Conservation (phyloP, 37 sponge, comb jelly and placozoan genomes). For the Oopsacas minuta region DNA sequence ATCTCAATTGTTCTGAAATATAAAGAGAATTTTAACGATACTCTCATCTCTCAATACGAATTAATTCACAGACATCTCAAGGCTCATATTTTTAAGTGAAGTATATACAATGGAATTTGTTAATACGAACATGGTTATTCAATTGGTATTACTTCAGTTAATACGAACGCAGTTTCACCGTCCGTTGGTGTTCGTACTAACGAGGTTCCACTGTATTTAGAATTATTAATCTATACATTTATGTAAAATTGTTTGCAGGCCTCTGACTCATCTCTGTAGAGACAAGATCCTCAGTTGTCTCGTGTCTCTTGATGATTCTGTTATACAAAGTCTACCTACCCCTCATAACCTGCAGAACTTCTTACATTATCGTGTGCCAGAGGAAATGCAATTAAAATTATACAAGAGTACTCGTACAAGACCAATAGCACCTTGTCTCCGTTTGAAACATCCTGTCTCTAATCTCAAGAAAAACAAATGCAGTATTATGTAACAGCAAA, state of each 20-base stretch:
- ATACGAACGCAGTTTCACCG: no score
- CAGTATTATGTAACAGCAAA: background rate
- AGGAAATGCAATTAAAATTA: background rate
- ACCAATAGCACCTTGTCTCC: background rate
- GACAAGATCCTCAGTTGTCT: constrained; percentile 12
- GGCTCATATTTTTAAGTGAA: background rate
- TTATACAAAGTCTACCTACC: background rate
- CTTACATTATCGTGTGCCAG: background rate
- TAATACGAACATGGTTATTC: background rate
- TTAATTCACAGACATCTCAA: background rate
- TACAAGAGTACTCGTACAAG: background rate
- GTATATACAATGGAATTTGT: background rate
- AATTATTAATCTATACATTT: no score
- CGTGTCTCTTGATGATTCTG: background rate
- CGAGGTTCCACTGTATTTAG: no score
- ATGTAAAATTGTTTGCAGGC: background rate
- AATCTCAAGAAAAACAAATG: background rate
- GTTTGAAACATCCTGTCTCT: background rate
- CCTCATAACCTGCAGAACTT: background rate
- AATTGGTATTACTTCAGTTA: no score
- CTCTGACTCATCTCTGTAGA: background rate
- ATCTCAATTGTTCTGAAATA: background rate
- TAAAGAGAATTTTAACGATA: background rate
- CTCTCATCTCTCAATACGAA: background rate
- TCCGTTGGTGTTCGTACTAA: no score